Base-by-base conservation (phyloP, 2,888 invertebrate genomes). In the Agonopterix subpropinquella region DNA sequence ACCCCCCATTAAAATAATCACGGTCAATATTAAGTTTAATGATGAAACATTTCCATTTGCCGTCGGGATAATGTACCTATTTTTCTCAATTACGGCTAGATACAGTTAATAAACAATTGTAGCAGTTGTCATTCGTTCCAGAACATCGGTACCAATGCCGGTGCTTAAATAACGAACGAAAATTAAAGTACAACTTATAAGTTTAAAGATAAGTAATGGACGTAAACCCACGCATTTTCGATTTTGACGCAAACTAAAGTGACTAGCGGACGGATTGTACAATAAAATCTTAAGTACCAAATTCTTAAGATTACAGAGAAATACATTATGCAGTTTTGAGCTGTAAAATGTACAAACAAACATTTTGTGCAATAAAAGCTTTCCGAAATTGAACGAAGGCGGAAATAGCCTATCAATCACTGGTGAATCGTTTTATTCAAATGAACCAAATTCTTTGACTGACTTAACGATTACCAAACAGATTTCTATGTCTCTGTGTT, bases 161-260 rank as follows among this genome's bases (percentile, higher is more conserved):
- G 63, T 62, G 64, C 59, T 68, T 64, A 64, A 63, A 70, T 67
- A 66, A 67, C 67, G 62, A 65, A 28, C 28, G 28, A 70, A 39
- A 70, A 69, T 72, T 67, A 68, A 67, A 66, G 61, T 65, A 62
- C 64, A 65, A 65, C 51, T 50, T 45, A 44, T 47, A 39, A 51
- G 44, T 63, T 65, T 42, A 42, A 42, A 13, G 11, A 11, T 64
- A 64, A 63, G 65, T 69, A 65, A 67, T 65, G 62, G 50, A 68
- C 69, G 65, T 65, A 63, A 56, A 53, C 73, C 75, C 71, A 75
- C 75, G 71, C 71, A 46, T 43, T 47, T 41, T 42, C 44, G 11
- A 39, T 44, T 45, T 48, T 49, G 53, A 45, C 42, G 43, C 47
- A 52, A 51, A 45, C 37, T 55, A 44, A 50, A 48, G 45, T 11